Evolutionary conservation across 2,797 vertebrate species (phyloP), one percentile per base, ranked within the genome.

Genomic region (Chloroceryle amazona): DNA sequence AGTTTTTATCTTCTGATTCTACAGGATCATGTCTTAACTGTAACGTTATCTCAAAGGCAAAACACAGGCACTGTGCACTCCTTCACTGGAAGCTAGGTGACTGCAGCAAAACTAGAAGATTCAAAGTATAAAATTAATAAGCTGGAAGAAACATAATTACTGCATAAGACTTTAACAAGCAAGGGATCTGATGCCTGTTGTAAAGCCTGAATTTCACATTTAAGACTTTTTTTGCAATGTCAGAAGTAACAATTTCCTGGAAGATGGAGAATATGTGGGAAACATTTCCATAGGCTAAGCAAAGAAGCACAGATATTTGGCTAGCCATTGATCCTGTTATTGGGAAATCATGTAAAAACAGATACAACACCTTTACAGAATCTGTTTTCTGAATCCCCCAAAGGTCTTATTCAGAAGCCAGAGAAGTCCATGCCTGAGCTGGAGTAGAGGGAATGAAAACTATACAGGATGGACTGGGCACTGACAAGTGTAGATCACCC

Each of bases 401-500:
- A 4, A 60, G 26, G 4, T 23, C 29, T 13, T 61, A 10, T 33
- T 52, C 41, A 66, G 42, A 96, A 75, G 33, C 11, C 23, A 63
- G 41, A 70, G 6, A 20, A 61, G 13, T 42, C 4, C 18, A 8
- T 35, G 23, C 1, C 8, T 46, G 65, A 42, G 13, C 3, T 61
- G 10, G 6, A 57, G 5, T 4, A 67, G 16, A 44, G 4, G 17
- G 3, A 9, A 31, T 33, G 22, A 78, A 65, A 52, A 31, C 7
- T 16, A 18, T 15, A 47, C 29, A n/a, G 35, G 60, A 68, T 17
- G 20, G 17, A 15, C 6, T 22, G 29, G 22, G 7, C 5, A 37
- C 7, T 71, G 8, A 18, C 11, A 52, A 6, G 1, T 1, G 4
- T 13, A 19, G 17, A 10, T 17, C 6, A 7, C 10, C 65, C 6